Base-by-base conservation (phyloP, 2,113 vertebrate genomes). In the Ammodytes dubius region DNA sequence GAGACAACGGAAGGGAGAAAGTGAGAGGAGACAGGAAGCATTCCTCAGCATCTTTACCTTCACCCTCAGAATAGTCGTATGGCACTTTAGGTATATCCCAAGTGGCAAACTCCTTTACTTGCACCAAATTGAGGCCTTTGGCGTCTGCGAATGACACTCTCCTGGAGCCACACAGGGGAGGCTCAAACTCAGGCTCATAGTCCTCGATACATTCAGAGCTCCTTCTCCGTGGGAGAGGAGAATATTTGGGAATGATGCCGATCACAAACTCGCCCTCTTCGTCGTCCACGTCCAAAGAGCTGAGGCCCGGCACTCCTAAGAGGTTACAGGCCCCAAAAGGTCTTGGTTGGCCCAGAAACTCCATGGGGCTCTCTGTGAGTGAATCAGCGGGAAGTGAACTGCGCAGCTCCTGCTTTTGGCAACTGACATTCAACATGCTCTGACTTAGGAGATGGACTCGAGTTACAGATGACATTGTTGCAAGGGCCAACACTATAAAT, bases 81-180 rank as follows among this genome's bases (percentile, higher is more conserved):
- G 84, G 74, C 15, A 63, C 67, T 19, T 82, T 87, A 3, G 95
- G 94, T 12, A 94, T 42, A 17, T 97, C 96, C 96, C 96, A 97
- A 54, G 35, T 94, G 89, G 96, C 92, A 8, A 97, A 99, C 90
- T 98, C 95, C 94, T 98, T 98, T 72, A 99, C 95, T 3, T 96
- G 96, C 56, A 99, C 98, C 67, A 99, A 95, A 89, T 95, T 95
- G 81, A 98, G 95, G 53, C 98, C 98, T 78, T 96, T 96, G 42
- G 94, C 93, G 66, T 99, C 98, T 8, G 98, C 98, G 84, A 99
- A 99, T 5, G 97, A 99, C 88, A 99, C 98, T 85, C 96, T 97
- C 81, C 98, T 96, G 70, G 91, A 91, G 77, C 87, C 91, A 17
- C 58, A 89, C 5, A 53, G 73, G 0, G 89, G 91, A 2, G 83